Conservation (phyloP, 2,888 invertebrate genomes). For the Drosophila koepferae region DNA sequence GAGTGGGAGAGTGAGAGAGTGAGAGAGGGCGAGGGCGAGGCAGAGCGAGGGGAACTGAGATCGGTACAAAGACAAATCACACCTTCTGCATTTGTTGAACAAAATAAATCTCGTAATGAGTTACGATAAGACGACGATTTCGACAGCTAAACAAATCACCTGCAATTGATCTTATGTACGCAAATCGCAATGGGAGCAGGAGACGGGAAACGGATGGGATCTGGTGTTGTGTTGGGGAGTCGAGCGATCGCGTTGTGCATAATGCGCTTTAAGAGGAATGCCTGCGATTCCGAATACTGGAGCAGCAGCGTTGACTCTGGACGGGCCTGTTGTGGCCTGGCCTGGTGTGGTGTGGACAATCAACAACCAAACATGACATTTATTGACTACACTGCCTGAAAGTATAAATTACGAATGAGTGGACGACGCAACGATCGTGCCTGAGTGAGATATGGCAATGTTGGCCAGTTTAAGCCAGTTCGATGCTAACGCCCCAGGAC, state of each 20-base stretch:
- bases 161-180: slow-evolving; percentile 85
- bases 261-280: slow-evolving; percentile 76
- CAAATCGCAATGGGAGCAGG: slow-evolving; percentile 62
- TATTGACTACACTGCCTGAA: slow-evolving; percentile 82
- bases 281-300: slow-evolving; percentile 79
- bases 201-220: not conserved
- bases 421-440: slow-evolving; percentile 62
- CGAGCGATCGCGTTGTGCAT: slow-evolving; percentile 52
- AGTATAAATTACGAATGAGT: slow-evolving; percentile 77
- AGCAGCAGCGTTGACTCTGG: slow-evolving; percentile 49
- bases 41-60: slow-evolving; percentile 34
- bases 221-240: not conserved
- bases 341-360: slow-evolving; percentile 71
- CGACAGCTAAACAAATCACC: slow-evolving; percentile 85
- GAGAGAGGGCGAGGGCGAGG: not conserved
- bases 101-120: slow-evolving; percentile 86
- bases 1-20: not conserved
- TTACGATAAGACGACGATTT: slow-evolving; percentile 85
- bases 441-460: slow-evolving; percentile 60
- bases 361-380: slow-evolving; percentile 83
- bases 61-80: slow-evolving; percentile 85
- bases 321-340: slow-evolving; percentile 14
- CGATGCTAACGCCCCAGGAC: slow-evolving; percentile 69
- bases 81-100: slow-evolving; percentile 85
- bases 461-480: slow-evolving; percentile 26